Base-by-base conservation (phyloP, 2,113 vertebrate genomes). In the Sclerurus mexicanus region DNA sequence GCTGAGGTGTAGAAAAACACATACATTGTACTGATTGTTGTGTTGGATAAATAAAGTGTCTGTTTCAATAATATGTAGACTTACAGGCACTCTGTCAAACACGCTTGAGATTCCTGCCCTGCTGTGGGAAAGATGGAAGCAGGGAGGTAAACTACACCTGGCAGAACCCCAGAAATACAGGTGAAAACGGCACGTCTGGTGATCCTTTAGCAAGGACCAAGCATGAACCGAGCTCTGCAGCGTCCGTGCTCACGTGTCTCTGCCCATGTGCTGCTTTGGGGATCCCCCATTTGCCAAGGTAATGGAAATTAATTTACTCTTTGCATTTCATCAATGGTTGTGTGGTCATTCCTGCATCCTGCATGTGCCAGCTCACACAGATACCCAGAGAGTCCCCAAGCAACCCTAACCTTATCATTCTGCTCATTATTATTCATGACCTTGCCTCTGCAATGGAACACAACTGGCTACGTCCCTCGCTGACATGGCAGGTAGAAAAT, bases 41-140 rank as follows among this genome's bases (percentile, higher is more conserved):
- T 59, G 35, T 6, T 64, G 58, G 47, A 14, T 30, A 58, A 75
- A 14, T 18, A 52, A n/a, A 82, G 12, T 8, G 21, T 23, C 69
- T 44, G 14, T 56, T 91, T 68, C 7, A 6, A 0, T 33, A 64
- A 56, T 18, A 50, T 3, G 49, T 0, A 40, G 44, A 66, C 14
- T 69, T 31, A 40, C 2, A 85, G 33, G 8, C 7, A 60, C 9
- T 30, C 27, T 35, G 1, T 9, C 0, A 1, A 77, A 31, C n/a
- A 31, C 0, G 5, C 25, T 56, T 50, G 72, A 66, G 56, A 60
- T 62, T 55, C 30, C 47, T 49, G n/a, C 47, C 12, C 40, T 46
- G 28, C 40, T 77, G 20, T 9, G 49, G 69, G 39, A 68, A 72
- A 85, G 42, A 44, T 2, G 0, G 17, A 40, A 81, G 58, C 42